These are phyloP conservation scores for Psittacus erithacus DNA, from an alignment of 2,113 vertebrate species.

Conservation along the genomic window DNA sequence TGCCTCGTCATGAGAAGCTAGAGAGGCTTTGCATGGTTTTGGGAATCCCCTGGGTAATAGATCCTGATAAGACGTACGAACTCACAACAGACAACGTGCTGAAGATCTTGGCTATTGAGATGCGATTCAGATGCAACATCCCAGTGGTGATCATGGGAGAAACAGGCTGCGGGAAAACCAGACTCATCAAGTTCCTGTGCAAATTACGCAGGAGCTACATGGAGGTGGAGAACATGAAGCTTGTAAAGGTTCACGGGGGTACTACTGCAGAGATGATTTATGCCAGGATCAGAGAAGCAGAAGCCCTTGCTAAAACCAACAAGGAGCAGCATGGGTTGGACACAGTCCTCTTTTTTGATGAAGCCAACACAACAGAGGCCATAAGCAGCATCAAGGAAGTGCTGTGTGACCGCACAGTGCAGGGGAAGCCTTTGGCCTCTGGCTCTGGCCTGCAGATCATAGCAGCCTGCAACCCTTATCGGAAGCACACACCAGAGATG, in stretches of 20 bases:
- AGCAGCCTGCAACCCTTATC: slow-evolving; percentile 96
- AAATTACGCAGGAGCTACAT: slow-evolving; percentile 74
- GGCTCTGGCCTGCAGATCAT: slow-evolving; percentile 84
- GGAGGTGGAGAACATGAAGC: slow-evolving; percentile 84
- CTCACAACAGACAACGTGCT: slow-evolving; percentile 93
- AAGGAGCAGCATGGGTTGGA: slow-evolving; percentile 78
- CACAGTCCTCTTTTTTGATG: slow-evolving; percentile 93
- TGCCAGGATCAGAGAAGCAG: slow-evolving; percentile 82
- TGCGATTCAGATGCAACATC: slow-evolving; percentile 94
- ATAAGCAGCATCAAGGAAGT: slow-evolving; percentile 94
- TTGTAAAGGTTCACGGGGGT: slow-evolving; percentile 95
- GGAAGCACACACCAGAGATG: slow-evolving; percentile 89
- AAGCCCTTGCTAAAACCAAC: slow-evolving; percentile 78
- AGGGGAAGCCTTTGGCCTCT: slow-evolving; percentile 74
- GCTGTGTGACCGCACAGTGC: slow-evolving; percentile 87
- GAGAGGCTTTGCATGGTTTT: slow-evolving; percentile 84
- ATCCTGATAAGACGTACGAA: slow-evolving; percentile 93
- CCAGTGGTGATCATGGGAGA: slow-evolving; percentile 97
- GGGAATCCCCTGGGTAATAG: slow-evolving; percentile 82
- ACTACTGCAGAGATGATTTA: slow-evolving; percentile 88
- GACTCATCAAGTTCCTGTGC: slow-evolving; percentile 91
- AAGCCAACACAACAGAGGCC: slow-evolving; percentile 95
- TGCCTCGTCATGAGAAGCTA: slow-evolving; percentile 86
- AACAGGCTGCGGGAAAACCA: slow-evolving; percentile 95
- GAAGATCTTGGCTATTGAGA: slow-evolving; percentile 94